Evolutionary conservation across 2,888 invertebrate genomes (phyloP).

Genomic region (Spialia ferax): DNA sequence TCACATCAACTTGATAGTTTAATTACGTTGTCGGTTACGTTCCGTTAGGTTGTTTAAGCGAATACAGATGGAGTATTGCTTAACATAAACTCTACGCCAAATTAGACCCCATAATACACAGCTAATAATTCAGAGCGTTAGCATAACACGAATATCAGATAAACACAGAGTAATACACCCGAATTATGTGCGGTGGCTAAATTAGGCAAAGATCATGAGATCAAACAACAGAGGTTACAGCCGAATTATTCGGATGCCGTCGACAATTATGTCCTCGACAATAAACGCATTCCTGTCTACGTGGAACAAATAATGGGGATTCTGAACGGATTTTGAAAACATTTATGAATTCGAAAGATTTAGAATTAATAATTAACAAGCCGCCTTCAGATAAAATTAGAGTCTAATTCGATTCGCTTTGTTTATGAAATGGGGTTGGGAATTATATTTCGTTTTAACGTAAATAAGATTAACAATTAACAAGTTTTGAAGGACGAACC

Average conservation of each 20-base stretch:
- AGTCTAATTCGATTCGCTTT: no score
- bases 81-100: not conserved
- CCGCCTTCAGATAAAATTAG: no score
- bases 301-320: not conserved
- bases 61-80: no score
- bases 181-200: not conserved
- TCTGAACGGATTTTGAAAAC: not conserved
- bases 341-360: no score
- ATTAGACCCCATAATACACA: not conserved
- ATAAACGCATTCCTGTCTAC: not conserved
- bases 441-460: no score
- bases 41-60: no score
- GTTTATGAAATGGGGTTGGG: no score
- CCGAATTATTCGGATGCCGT: not conserved
- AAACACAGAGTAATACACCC: not conserved
- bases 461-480: no score
- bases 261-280: not conserved
- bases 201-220: slow-evolving; percentile 6
- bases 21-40: no score
- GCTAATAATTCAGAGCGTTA: not conserved
- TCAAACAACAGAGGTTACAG: slow-evolving; percentile 8
- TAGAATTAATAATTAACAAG: not conserved
- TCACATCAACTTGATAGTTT: no score
- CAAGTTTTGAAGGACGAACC: no score
- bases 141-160: not conserved